Base-by-base conservation (phyloP, 2,888 invertebrate species). In the Maniola hyperantus region DNA sequence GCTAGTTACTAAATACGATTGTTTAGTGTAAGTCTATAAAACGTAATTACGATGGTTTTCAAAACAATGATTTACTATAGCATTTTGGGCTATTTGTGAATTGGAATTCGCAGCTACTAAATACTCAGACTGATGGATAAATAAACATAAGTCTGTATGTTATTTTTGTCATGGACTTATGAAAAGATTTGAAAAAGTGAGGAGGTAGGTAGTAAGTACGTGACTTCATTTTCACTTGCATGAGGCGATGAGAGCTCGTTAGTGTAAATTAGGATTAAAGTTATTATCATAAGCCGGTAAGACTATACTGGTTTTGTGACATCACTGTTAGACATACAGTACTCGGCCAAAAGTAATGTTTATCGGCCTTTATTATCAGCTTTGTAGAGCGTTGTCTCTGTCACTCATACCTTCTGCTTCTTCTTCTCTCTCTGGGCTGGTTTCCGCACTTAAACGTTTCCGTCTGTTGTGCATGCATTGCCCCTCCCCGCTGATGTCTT, bases 91-190 rank as follows among this genome's bases (percentile, higher is more conserved):
- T 46, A 46, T 46, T 15, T 18, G 15, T 15, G 8, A 46, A 15
- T 15, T 46, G 15, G 15, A 15, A 46, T 15, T 8, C 46, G 46
- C 15, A 46, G 15, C 46, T 46, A 46, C 50, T 10, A 13, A 51
- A 20, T 50, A 26, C 20, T 33, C 26, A 33, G 26, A 26, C 26
- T 26, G 26, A 26, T 26, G 26, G 13, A 5, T 51, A 51, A 51
- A 51, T 51, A 51, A 51, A 13, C 51, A 51, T 1, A 26, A 11
- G 20, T 13, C 26, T 51, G 15, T 51, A 20, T 26, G 33, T 33
- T 18, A 36, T 55, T 55, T 34, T 39, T 55, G 55, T 57, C 57
- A 55, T 6, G 57, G 57, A 13, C 57, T 57, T 57, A 20, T 57
- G 42, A 20, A 20, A 57, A 57, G 18, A 42, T 11, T 42, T 36